Evolutionary conservation across 92 coral and sea anemone species (phyloP), one percentile per base, ranked within the genome.

Genomic region (Palythoa grandiflora): DNA sequence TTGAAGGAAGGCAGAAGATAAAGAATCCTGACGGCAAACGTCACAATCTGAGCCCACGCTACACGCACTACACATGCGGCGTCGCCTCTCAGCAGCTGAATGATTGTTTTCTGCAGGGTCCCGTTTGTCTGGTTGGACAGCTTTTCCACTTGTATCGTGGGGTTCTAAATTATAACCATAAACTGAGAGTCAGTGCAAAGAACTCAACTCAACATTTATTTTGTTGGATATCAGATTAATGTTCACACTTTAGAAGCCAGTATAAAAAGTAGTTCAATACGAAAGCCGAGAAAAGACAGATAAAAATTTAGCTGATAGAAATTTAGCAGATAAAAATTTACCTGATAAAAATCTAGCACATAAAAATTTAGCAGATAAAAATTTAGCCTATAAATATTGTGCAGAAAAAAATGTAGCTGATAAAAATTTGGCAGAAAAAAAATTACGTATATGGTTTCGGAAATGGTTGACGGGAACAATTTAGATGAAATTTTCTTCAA

Each of bases 401-500:
- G 28, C 28, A 28, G 28, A 28, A 28, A 28, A 28, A 28, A 28
- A 28, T 28, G 28, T 28, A 28, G 28, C 28, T 0, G 28, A 28
- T 28, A 28, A 28, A 28, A 28, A 28, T 28, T 28, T 28, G 28
- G 28, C 28, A 28, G 28, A 28, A 28, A 28, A 28, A 28, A 28
- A 28, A 28, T 28, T 28, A 28, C 28, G 28, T 87, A 87, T 78
- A 66, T 87, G 16, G 68, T 87, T 73, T 87, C 78, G 2, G 87
- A 88, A 51, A 14, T 83, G 21, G 63, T 83, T 20, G 76, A 88
- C 14, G 88, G 91, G 20, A 35, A 15, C 40, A 88, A 88, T 71
- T 86, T 79, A 36, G 79, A 88, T 21, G 88, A 88, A 37, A 15
- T 87, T 47, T 37, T 87, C 16, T 87, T 87, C 66, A 72, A 72